phyloP scores from a whole-genome alignment of 2,797 vertebrate species.

The Buceros bicornis region DNA sequence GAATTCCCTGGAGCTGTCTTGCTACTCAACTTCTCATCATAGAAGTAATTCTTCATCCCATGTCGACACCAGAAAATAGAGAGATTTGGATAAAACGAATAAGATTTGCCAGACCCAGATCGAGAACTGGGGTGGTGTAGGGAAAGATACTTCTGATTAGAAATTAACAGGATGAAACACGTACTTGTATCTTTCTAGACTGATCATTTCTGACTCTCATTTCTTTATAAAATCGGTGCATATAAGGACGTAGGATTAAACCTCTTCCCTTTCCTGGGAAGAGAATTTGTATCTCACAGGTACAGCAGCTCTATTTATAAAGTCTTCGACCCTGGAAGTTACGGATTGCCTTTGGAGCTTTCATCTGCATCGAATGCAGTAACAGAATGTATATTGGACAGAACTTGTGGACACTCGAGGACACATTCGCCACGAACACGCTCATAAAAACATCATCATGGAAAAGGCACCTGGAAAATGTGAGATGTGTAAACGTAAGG shows the following conservation, averaged over 20 bases:
- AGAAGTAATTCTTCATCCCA: background rate
- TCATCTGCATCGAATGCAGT: background rate
- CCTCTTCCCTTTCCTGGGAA: background rate
- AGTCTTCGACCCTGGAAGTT: background rate
- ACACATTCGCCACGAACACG: background rate
- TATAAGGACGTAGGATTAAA: background rate
- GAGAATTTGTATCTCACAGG: background rate
- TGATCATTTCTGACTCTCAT: background rate
- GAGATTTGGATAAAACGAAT: background rate
- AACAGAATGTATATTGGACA: background rate
- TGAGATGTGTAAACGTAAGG: conserved; percentile 19
- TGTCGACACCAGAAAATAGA: background rate
- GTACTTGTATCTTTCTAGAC: background rate
- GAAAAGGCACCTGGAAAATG: background rate
- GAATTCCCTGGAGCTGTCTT: background rate
- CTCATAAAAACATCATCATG: conserved; percentile 43
- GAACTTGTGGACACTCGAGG: background rate
- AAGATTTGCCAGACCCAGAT: background rate
- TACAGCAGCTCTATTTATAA: background rate
- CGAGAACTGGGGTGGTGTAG: background rate
- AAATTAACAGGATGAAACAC: background rate
- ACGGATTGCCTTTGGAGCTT: background rate
- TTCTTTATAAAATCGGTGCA: background rate
- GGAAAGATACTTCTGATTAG: background rate
- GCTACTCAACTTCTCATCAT: background rate